phyloP scores from a whole-genome alignment of 2,113 vertebrate genomes.

The Tragulus kanchil region DNA sequence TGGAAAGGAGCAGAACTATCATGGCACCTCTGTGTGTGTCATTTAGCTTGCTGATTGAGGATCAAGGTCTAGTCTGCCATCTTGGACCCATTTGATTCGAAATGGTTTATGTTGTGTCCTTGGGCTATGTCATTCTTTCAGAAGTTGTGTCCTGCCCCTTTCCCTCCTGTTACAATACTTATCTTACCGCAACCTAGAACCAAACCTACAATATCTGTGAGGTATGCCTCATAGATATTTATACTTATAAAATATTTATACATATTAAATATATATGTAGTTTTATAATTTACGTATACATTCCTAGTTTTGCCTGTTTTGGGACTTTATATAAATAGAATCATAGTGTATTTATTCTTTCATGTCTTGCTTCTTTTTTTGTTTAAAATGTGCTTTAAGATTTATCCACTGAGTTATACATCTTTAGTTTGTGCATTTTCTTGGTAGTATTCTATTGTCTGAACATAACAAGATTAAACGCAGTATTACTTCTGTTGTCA shows the following conservation, averaged over 20 bases:
- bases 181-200: neutral
- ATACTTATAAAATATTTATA: neutral
- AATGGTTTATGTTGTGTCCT: too few species aligned
- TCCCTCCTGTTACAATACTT: too few species aligned
- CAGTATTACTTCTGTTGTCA: too few species aligned
- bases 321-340: neutral
- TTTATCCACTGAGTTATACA: neutral
- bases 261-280: neutral
- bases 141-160: too few species aligned
- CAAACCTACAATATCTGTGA: neutral
- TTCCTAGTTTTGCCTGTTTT: slow-evolving; percentile 28
- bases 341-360: neutral
- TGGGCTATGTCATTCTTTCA: too few species aligned
- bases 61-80: too few species aligned
- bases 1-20: too few species aligned
- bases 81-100: too few species aligned
- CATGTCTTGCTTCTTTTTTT: neutral
- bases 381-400: neutral
- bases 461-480: neutral
- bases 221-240: neutral
- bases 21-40: too few species aligned
- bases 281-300: neutral
- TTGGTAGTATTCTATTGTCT: neutral
- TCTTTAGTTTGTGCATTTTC: neutral
- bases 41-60: too few species aligned